These are phyloP conservation scores for Bubo scandiacus DNA, from an alignment of 2,113 vertebrate species.

Conservation along the genomic window DNA sequence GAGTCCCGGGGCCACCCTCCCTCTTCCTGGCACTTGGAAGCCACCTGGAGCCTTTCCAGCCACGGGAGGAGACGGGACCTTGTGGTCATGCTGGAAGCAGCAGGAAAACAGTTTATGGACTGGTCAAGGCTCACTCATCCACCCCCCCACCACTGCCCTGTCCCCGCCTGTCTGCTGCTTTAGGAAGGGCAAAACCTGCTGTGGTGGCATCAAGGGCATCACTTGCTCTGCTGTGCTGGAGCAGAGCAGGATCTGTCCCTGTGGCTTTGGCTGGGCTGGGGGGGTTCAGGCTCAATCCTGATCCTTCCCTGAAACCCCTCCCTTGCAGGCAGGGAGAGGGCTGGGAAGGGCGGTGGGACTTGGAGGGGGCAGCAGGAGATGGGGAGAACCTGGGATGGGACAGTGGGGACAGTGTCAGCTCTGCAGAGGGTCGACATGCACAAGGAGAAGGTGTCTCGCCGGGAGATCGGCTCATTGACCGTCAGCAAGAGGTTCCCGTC, in stretches of 20 bases:
- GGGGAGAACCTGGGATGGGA: neutral
- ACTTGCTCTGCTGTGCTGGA: accelerated
- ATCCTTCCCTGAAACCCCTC: too few species aligned
- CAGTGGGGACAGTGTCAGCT: accelerated
- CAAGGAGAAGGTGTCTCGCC: conserved; percentile 84
- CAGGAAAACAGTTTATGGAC: neutral
- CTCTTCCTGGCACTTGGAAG: neutral
- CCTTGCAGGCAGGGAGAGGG: neutral
- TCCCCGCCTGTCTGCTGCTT: accelerated
- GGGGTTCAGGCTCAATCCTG: neutral
- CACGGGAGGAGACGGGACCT: neutral
- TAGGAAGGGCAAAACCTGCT: neutral
- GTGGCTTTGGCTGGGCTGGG: accelerated
- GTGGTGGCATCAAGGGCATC: neutral
- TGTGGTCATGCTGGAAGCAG: neutral
- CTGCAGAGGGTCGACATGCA: conserved; percentile 83
- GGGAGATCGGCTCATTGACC: conserved; percentile 81
- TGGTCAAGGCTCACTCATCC: accelerated
- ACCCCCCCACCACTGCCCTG: accelerated
- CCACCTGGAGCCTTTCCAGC: neutral
- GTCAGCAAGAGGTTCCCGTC: conserved; percentile 46
- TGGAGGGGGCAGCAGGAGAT: neutral
- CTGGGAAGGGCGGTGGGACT: neutral
- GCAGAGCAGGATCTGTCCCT: neutral
- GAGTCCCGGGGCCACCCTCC: accelerated